Conservation (phyloP, 2,888 invertebrate species). For the Tholera decimalis region DNA sequence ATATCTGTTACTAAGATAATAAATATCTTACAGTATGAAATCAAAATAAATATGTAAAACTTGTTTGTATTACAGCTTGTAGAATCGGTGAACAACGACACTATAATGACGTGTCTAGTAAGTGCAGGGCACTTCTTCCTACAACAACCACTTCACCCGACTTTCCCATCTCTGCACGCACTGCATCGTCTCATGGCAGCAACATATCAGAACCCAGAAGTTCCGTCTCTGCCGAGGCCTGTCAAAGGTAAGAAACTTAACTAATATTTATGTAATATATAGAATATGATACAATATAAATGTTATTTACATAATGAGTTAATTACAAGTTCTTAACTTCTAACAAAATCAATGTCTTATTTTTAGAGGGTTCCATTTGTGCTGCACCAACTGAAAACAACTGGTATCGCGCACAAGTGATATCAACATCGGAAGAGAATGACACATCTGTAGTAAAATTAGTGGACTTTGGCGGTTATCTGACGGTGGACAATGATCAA, state of each 20-base stretch:
- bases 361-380: slow-evolving; percentile 96
- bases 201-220: slow-evolving; percentile 95
- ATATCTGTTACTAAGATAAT: slow-evolving; percentile 7
- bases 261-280: neutral
- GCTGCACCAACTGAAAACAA: slow-evolving; percentile 96
- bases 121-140: slow-evolving; percentile 98
- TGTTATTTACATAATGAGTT: neutral
- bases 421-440: slow-evolving; percentile 93
- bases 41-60: neutral
- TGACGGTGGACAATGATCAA: slow-evolving; percentile 94
- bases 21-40: neutral
- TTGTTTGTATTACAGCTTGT: slow-evolving; percentile 93
- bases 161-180: slow-evolving; percentile 95
- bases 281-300: neutral
- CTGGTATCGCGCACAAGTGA: slow-evolving; percentile 98
- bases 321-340: neutral
- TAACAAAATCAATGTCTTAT: slow-evolving; percentile 25
- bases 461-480: slow-evolving; percentile 99
- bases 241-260: slow-evolving; percentile 92
- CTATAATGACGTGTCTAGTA: slow-evolving; percentile 96
- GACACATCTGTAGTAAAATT: slow-evolving; percentile 96
- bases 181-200: slow-evolving; percentile 96
- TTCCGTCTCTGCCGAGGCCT: slow-evolving; percentile 95
- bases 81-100: slow-evolving; percentile 98
- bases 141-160: slow-evolving; percentile 98